phyloP scores from a whole-genome alignment of 2,113 vertebrate species.

The Sapajus apella region DNA sequence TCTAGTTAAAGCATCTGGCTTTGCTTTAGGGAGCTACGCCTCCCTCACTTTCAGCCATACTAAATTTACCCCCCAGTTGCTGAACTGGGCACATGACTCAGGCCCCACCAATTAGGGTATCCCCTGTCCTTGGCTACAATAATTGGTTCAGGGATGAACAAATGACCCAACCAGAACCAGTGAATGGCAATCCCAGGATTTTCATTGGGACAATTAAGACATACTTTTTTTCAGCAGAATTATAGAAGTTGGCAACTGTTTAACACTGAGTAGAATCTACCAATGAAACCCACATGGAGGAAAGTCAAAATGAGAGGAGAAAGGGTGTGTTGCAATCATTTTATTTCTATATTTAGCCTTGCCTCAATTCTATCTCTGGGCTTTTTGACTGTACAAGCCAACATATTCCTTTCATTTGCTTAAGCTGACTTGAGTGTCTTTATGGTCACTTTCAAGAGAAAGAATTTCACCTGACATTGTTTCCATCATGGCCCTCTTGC shows the following conservation, averaged over 20 bases:
- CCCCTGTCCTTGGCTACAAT: not conserved
- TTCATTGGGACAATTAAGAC: not conserved
- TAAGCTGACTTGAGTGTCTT: not conserved
- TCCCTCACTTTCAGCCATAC: not conserved
- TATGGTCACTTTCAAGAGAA: not conserved
- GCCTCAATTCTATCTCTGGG: not conserved
- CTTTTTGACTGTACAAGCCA: not conserved
- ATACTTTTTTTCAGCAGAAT: not conserved
- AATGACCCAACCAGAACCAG: not conserved
- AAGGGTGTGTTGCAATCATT: not conserved
- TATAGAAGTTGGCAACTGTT: not conserved
- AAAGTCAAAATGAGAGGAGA: not conserved
- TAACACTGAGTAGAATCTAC: not conserved
- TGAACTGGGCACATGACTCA: not conserved
- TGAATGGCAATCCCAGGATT: not conserved
- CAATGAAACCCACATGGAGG: not conserved
- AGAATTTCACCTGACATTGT: not conserved
- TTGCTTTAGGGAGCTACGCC: not conserved
- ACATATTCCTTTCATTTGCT: not conserved
- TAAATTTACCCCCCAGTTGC: not conserved
- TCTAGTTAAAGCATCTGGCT: not conserved
- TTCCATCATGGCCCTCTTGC: not conserved
- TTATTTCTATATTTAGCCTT: not conserved
- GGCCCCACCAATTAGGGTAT: not conserved
- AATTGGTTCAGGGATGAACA: not conserved